Conservation (phyloP, 1,140 invertebrate species). For the Drosophila willistoni region DNA sequence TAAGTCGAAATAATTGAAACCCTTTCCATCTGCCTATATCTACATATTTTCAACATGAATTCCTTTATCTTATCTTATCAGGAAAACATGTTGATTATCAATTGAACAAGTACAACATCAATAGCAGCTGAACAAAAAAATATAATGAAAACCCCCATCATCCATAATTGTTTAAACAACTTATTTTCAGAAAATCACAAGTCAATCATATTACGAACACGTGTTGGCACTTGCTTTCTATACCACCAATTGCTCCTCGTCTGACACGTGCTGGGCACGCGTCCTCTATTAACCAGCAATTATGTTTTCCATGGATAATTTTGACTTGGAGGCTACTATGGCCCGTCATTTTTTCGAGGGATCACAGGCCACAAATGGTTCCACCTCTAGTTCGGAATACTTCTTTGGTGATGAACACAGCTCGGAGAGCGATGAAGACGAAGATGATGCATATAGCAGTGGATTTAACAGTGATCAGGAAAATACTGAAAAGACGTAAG, state of each 20-base stretch:
- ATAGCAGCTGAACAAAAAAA: constrained; percentile 28
- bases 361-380: constrained; percentile 82
- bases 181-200: constrained; percentile 41
- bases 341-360: constrained; percentile 83
- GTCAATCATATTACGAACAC: constrained; percentile 52
- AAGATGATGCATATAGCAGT: constrained; percentile 84
- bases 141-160: constrained; percentile 26
- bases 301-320: constrained; percentile 83
- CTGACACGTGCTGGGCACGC: constrained; percentile 66
- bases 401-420: constrained; percentile 85
- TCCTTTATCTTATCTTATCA: constrained; percentile 56
- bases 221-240: constrained; percentile 49
- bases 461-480: constrained; percentile 85
- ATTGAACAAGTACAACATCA: constrained; percentile 20
- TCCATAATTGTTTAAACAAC: constrained; percentile 33
- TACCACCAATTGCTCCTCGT: constrained; percentile 11
- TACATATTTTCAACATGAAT: constrained; percentile 4
- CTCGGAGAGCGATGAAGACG: constrained; percentile 84
- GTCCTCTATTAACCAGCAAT: constrained; percentile 51
- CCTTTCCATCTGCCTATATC: background rate
- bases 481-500: constrained; percentile 83
- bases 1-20: background rate
- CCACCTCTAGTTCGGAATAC: constrained; percentile 82
- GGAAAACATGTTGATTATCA: constrained; percentile 62
- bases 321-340: constrained; percentile 84